Evolutionary conservation across 1,140 invertebrate species (phyloP).

Genomic region (Sesamia nonagrioides): DNA sequence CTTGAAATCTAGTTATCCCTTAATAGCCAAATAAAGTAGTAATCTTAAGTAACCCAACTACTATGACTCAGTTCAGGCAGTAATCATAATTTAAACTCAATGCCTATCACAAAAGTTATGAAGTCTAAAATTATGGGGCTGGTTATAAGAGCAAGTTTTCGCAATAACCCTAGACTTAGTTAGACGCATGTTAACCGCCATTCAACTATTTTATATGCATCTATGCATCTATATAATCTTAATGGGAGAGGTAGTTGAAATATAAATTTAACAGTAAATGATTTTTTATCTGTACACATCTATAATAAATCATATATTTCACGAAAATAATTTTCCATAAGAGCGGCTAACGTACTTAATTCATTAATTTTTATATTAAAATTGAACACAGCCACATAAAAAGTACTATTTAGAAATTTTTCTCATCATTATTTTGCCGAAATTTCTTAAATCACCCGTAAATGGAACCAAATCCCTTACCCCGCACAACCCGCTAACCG

Average conservation of each 20-base stretch:
- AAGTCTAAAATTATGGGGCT: constrained; percentile 31
- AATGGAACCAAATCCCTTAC: not conserved
- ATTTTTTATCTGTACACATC: not conserved
- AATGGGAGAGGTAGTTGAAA: constrained; percentile 36
- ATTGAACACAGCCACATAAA: too few species aligned
- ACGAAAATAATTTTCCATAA: not conserved
- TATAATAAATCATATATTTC: not conserved
- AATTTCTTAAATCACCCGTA: not conserved
- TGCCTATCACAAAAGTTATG: constrained; percentile 40
- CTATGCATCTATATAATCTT: constrained; percentile 38
- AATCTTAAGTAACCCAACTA: not conserved
- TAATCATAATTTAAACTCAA: constrained; percentile 20
- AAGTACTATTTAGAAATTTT: too few species aligned
- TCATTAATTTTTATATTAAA: too few species aligned
- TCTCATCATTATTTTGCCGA: too few species aligned
- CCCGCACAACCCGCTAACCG: not conserved
- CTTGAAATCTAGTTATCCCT: too few species aligned
- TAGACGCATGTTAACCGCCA: not conserved
- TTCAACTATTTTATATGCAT: constrained; percentile 30
- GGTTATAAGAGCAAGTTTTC: constrained; percentile 28
- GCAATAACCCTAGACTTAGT: constrained; percentile 25
- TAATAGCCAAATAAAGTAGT: too few species aligned
- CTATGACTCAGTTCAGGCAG: constrained; percentile 27
- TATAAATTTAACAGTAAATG: constrained; percentile 23
- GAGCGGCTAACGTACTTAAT: not conserved